Evolutionary conservation across 2,888 invertebrate genomes (phyloP), one percentile per base, ranked within the genome.

Genomic region (Erpobdella octoculata): DNA sequence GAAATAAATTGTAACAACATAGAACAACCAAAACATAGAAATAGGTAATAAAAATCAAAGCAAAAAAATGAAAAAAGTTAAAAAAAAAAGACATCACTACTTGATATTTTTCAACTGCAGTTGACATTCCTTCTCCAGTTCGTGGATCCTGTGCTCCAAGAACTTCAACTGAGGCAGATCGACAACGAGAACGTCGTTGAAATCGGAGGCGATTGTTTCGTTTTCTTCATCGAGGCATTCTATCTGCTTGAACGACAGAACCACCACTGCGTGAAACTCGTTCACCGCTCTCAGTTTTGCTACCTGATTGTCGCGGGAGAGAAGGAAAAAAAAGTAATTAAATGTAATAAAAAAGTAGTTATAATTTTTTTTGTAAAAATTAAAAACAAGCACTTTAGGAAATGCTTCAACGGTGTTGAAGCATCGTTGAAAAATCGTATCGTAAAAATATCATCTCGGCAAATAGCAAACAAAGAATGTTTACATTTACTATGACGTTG

Each of bases 251-350:
- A 18, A 8, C 2, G 46, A n/a, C 69, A 69, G 37, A 5, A 69
- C 1, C 0, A 69, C 58, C 21, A 69, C 48, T 9, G 53, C 21
- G 35, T 53, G 12, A 36, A 69, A 69, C 36, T 69, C 69, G 36
- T 69, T 69, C 69, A 69, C 69, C 33, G 69, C 69, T 33, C 36
- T 69, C 69, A 69, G 33, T 33, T 69, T 69, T n/a, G 69, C 46
- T 28, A 69, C 69, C 69, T 69, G 46, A 62, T 5, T n/a, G 12
- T n/a, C n/a, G n/a, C 12, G 18, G 18, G 46, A 41, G 18, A 18
- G 18, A 41, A 18, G 46, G 18, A 18, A 18, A 41, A 41, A n/a
- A n/a, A n/a, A n/a, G n/a, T n/a, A n/a, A n/a, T n/a, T n/a, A n/a
- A n/a, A n/a, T n/a, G n/a, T n/a, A 18, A 41, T 12, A 18, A 48